Conservation (phyloP, 2,888 invertebrate genomes). For the Prosopocoilus inquinatus region DNA sequence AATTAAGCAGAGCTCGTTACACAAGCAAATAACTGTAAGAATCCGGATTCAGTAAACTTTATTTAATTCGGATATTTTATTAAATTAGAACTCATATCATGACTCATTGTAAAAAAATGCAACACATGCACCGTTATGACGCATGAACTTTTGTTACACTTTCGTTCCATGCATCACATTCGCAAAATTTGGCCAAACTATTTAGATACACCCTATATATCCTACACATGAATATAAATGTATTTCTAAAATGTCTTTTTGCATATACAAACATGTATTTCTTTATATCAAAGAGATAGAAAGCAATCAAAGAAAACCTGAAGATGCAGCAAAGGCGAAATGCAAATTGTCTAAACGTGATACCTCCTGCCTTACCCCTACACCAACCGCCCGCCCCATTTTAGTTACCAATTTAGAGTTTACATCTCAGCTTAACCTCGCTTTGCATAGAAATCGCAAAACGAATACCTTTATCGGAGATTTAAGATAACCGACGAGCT, state of each 20-base stretch:
- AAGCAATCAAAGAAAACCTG: not conserved
- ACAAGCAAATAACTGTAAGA: too few relatives aligned
- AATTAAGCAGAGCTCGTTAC: too few relatives aligned
- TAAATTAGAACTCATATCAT: too few relatives aligned
- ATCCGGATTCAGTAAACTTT: too few relatives aligned
- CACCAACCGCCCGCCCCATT: not conserved
- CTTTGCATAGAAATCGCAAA: not conserved
- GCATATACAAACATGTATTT: not conserved
- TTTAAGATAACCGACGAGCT: not conserved
- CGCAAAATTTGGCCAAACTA: too few relatives aligned
- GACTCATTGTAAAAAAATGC: too few relatives aligned
- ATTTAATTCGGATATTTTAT: too few relatives aligned
- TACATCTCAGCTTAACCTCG: not conserved
- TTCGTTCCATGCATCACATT: too few relatives aligned
- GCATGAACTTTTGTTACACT: too few relatives aligned
- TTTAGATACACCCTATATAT: too few relatives aligned
- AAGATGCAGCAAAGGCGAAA: not conserved
- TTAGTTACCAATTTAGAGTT: slow-evolving; percentile 3
- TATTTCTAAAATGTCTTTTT: not conserved
- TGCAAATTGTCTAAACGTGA: not conserved
- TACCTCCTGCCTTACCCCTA: not conserved
- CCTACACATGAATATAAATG: not conserved
- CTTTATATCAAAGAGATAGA: not conserved
- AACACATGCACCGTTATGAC: too few relatives aligned
- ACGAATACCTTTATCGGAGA: not conserved